These are phyloP conservation scores for Phaethon lepturus DNA, from an alignment of 2,113 vertebrate species.

Conservation along the genomic window DNA sequence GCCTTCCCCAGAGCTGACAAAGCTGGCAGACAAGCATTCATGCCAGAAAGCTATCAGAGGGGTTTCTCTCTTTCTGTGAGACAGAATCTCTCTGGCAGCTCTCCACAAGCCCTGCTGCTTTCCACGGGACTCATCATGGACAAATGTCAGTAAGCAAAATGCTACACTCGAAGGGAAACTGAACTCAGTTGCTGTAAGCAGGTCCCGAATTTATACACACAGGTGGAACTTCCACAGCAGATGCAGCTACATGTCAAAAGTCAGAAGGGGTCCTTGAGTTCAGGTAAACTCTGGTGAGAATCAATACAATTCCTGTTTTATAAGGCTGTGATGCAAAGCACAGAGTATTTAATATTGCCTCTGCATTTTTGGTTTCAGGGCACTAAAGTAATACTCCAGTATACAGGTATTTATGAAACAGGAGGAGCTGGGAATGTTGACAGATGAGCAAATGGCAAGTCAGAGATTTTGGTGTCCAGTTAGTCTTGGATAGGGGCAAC, in stretches of 20 bases:
- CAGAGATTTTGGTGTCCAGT: not conserved
- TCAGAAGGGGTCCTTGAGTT: not conserved
- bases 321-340: not conserved
- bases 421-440: conserved; percentile 26
- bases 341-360: not conserved
- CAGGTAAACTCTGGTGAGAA: not conserved
- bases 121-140: not conserved
- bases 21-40: not conserved
- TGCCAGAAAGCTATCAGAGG: not conserved
- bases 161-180: not conserved
- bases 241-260: not conserved
- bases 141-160: not conserved
- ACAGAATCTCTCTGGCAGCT: not conserved
- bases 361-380: not conserved
- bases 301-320: not conserved
- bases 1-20: not conserved
- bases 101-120: not conserved
- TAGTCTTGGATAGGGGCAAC: not conserved
- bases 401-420: not conserved
- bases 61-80: not conserved
- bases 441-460: not conserved
- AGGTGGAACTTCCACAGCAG: not conserved
- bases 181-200: not conserved
- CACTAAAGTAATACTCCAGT: not conserved
- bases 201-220: not conserved